Evolutionary conservation across 2,888 invertebrate species (phyloP).

Genomic region (Leptinotarsa tumamoca): DNA sequence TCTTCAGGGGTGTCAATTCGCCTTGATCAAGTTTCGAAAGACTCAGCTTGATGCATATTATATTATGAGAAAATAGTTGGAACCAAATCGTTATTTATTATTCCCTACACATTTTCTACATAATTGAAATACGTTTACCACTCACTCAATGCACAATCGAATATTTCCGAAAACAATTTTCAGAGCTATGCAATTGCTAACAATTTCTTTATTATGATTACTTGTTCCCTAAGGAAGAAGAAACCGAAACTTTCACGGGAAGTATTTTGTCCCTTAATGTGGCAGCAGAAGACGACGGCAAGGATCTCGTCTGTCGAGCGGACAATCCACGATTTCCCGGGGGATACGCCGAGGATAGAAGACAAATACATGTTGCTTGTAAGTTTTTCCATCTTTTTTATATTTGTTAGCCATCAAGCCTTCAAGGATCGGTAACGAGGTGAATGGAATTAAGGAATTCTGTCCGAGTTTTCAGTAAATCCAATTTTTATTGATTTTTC

Average conservation of each 20-base stretch:
- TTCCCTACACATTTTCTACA: no score
- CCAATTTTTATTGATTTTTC: no score
- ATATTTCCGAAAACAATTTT: not conserved
- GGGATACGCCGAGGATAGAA: slow-evolving; percentile 81
- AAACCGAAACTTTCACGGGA: slow-evolving; percentile 76
- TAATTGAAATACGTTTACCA: no score
- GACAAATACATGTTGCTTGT: slow-evolving; percentile 86
- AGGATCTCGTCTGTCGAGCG: slow-evolving; percentile 84
- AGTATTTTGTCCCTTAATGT: slow-evolving; percentile 82
- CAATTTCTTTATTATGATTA: slow-evolving; percentile 18
- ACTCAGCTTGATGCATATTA: no score
- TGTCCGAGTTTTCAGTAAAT: not conserved
- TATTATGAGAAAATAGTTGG: no score
- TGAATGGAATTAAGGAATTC: not conserved
- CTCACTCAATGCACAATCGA: not conserved
- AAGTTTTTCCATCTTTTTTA: slow-evolving; percentile 67
- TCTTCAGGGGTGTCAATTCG: no score
- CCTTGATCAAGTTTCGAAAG: no score
- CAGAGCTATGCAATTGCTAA: not conserved
- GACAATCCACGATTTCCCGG: slow-evolving; percentile 90
- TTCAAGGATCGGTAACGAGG: slow-evolving; percentile 9
- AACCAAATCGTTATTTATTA: no score
- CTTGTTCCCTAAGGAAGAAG: slow-evolving; percentile 68
- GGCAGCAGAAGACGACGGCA: slow-evolving; percentile 83
- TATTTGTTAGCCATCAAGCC: slow-evolving; percentile 9